These are phyloP conservation scores for Procambarus clarkii DNA, from an alignment of 1,140 invertebrate genomes.

Conservation along the genomic window DNA sequence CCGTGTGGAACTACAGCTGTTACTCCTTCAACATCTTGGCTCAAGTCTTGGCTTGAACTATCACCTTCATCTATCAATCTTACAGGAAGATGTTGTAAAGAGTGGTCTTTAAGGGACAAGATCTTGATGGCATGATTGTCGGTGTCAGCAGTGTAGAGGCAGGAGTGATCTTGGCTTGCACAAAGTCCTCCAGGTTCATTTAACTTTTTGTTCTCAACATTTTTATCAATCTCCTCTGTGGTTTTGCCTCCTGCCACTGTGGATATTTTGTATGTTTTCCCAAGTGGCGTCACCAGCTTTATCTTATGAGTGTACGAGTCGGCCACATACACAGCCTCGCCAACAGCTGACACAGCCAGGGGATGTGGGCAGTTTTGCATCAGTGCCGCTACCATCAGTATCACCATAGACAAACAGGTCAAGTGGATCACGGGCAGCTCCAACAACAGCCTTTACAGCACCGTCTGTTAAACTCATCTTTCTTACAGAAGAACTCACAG, in stretches of 20 bases:
- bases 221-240: conserved; percentile 63
- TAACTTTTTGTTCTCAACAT: conserved; percentile 75
- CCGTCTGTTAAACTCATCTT: conserved; percentile 85
- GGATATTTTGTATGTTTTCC: conserved; percentile 20
- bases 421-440: conserved; percentile 88
- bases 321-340: conserved; percentile 83
- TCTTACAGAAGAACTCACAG: conserved; percentile 93
- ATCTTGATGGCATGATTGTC: conserved; percentile 89
- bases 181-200: conserved; percentile 91
- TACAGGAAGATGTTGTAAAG: conserved; percentile 47
- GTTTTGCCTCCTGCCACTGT: background rate
- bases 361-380: conserved; percentile 92
- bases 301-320: conserved; percentile 98
- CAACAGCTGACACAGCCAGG: conserved; percentile 83
- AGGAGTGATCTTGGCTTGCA: conserved; percentile 78
- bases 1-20: background rate
- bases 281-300: background rate
- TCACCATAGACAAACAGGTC: conserved; percentile 96
- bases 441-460: conserved; percentile 87
- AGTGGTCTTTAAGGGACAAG: conserved; percentile 74
- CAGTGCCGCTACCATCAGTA: conserved; percentile 84
- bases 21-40: background rate
- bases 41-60: conserved; percentile 50
- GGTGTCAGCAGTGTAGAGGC: conserved; percentile 89
- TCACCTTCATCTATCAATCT: conserved; percentile 40